phyloP scores from a whole-genome alignment of 2,888 invertebrate species.

The Polietes domitor region DNA sequence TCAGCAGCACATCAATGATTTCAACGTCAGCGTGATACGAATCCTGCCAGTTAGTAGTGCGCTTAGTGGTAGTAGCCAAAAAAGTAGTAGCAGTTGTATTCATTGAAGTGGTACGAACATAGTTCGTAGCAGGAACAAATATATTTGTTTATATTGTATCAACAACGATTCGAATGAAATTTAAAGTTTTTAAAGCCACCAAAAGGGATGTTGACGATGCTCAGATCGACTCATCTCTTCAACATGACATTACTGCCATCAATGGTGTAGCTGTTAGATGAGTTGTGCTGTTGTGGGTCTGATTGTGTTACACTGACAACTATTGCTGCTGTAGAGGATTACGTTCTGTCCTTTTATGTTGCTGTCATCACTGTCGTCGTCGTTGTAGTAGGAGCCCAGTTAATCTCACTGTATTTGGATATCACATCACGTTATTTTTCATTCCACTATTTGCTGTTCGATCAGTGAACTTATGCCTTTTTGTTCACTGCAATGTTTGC shows the following conservation, averaged over 20 bases:
- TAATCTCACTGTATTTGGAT: conserved; percentile 55
- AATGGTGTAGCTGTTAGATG: background rate
- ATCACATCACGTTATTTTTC: conserved; percentile 43
- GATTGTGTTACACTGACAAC: background rate
- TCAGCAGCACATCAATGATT: background rate
- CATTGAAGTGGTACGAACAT: conserved; percentile 6
- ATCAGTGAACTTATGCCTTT: conserved; percentile 49
- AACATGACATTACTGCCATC: background rate
- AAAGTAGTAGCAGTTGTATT: background rate
- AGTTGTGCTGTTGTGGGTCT: too few species aligned
- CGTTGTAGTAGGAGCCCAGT: conserved; percentile 49
- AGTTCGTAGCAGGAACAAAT: background rate
- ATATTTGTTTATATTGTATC: conserved; percentile 50
- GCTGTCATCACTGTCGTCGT: background rate
- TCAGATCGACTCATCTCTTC: background rate
- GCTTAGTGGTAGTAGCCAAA: background rate
- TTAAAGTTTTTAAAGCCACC: conserved; percentile 44
- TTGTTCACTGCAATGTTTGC: conserved; percentile 17
- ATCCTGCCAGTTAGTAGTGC: background rate
- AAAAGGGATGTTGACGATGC: background rate
- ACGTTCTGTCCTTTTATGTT: conserved; percentile 14
- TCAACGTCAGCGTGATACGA: background rate
- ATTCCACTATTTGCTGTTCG: conserved; percentile 52
- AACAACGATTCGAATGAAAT: conserved; percentile 54
- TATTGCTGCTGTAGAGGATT: conserved; percentile 45